Evolutionary conservation across 2,113 vertebrate species (phyloP), one percentile per base, ranked within the genome.

Genomic region (Bubo scandiacus): DNA sequence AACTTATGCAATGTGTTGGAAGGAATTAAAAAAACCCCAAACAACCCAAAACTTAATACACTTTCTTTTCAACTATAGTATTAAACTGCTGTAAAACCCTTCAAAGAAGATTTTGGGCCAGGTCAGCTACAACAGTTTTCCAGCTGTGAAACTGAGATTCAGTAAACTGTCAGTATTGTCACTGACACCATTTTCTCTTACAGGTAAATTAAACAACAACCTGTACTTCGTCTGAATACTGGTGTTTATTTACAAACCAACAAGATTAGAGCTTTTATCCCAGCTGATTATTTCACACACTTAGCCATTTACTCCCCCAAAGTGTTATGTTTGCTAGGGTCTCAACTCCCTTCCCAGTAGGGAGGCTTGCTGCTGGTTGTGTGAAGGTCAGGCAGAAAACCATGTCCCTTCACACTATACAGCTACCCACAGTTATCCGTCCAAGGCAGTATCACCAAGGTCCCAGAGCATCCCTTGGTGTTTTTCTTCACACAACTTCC

Each of bases 381-480:
- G 5, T 1, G 1, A 73, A 40, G 29, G 42, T 26, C 17, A 32
- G 29, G 55, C 54, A 80, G 54, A n/a, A 91, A 83, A 45, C 11
- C 8, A 5, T 0, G 14, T 17, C 40, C n/a, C 57, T 38, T 70
- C n/a, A 5, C 3, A 8, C 43, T 12, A 8, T 2, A 42, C 43
- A 74, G 47, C 23, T 45, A 30, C 21, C 9, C 59, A 32, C 42
- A 6, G 12, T 14, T n/a, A 62, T 25, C 21, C 21, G 36, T 4
- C 9, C 1, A 0, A n/a, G 55, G 23, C 14, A 49, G 8, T 5
- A 36, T 5, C n/a, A 59, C 6, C 47, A 51, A 36, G 8, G 6
- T 40, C 30, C 20, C 22, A 2, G 17, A 10, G 15, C 27, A 84
- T 15, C 6, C 36, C 42, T 15, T n/a, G 13, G 15, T 59, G 30